Evolutionary conservation across 2,797 vertebrate species (phyloP), one percentile per base, ranked within the genome.

Genomic region (Syndactyla subalaris): DNA sequence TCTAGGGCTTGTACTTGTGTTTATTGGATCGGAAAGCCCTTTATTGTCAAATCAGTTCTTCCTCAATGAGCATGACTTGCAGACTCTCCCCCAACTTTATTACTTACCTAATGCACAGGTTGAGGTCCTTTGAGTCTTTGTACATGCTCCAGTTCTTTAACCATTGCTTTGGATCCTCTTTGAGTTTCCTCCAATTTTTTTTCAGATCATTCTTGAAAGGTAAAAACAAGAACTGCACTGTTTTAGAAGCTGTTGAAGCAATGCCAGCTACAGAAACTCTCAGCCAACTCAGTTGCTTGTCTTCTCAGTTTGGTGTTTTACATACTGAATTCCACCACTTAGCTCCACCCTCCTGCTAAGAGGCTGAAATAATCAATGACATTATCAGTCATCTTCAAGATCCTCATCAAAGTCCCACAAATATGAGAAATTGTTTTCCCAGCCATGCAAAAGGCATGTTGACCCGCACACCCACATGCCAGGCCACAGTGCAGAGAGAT

Each of bases 391-490:
- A 48, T 51, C 51, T 34, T 43, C 8, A 21, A 66, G 74, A 58
- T 58, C 27, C 21, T 85, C 29, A 72, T 75, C 43, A 43, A 83
- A 81, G 48, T 32, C 43, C 59, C 74, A 57, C 58, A 65, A 7
- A 61, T 23, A 48, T 3, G 51, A 84, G n/a, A 30, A 11, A 7
- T 3, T 32, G 2, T 7, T 78, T 88, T 34, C 70, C 30, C 48
- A 79, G 36, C 32, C 2, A 0, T 63, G 75, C 61, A 75, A 39
- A 82, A 76, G 51, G 14, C 20, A 11, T 1, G 11, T 39, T 0
- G 0, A 52, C 41, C 11, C 0, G 0, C 34, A 63, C 12, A 32
- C 22, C 48, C 36, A 59, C 26, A 3, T 24, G 24, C 49, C 32
- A 46, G 14, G 26, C 38, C 5, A 1, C 61, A 52, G 26, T 38